Conservation (phyloP, 2,797 vertebrate species). For the Gastrophryne carolinensis region DNA sequence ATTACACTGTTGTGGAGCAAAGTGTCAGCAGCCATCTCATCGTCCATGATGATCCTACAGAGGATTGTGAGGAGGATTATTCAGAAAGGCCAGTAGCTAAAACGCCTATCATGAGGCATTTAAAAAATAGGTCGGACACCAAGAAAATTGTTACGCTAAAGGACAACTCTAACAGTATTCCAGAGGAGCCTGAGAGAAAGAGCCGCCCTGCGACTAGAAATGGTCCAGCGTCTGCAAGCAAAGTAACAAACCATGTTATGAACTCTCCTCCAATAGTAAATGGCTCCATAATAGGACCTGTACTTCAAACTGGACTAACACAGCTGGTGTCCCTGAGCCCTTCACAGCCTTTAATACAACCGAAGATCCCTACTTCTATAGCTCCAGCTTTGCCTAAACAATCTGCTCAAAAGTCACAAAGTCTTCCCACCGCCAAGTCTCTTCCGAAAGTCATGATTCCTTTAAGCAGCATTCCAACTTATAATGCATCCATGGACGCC, state of each 20-base stretch:
- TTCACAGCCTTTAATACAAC: slow-evolving; percentile 72
- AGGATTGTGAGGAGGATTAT: slow-evolving; percentile 68
- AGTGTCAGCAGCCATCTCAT: slow-evolving; percentile 58
- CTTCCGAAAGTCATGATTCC: slow-evolving; percentile 98
- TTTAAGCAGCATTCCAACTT: slow-evolving; percentile 95
- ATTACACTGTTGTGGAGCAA: slow-evolving; percentile 81
- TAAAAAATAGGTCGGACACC: slow-evolving; percentile 88
- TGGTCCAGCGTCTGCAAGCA: slow-evolving; percentile 55
- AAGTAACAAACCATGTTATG: slow-evolving; percentile 54
- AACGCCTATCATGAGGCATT: slow-evolving; percentile 96
- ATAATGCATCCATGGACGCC: slow-evolving; percentile 93
- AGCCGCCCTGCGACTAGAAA: slow-evolving; percentile 64
- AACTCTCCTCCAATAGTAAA: slow-evolving; percentile 79
- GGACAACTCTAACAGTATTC: slow-evolving; percentile 60
- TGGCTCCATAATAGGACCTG: slow-evolving; percentile 80
- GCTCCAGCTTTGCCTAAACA: slow-evolving; percentile 58
- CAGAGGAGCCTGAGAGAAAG: slow-evolving; percentile 62
- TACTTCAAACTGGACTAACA: slow-evolving; percentile 87
- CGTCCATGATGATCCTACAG: slow-evolving; percentile 55
- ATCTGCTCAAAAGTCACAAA: slow-evolving; percentile 61
- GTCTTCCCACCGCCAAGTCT: slow-evolving; percentile 80
- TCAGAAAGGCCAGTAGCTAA: slow-evolving; percentile 93
- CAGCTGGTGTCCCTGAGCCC: slow-evolving; percentile 78
- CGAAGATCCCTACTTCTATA: slow-evolving; percentile 65
- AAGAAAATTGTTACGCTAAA: slow-evolving; percentile 85